Evolutionary conservation across 2,888 invertebrate species (phyloP), one percentile per base, ranked within the genome.

Genomic region (Petrolisthes cinctipes): DNA sequence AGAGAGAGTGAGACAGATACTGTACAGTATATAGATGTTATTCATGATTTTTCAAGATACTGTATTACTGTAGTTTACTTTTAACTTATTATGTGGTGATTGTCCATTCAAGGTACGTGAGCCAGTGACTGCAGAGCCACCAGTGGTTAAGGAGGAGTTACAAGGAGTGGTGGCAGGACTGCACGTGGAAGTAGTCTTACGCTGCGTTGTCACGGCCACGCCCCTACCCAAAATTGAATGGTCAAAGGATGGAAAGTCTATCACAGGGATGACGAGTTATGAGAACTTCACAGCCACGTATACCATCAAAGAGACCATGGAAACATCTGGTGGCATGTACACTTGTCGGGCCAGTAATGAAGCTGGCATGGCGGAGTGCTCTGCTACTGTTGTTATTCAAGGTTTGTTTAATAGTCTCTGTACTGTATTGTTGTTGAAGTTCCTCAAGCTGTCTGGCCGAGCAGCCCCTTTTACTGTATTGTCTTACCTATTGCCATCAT

Each of bases 161-260:
- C 95, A 95, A 92, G 95, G 96, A 92, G 92, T 95, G 23, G 93
- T 94, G 7, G 94, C 95, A 73, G 95, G 95, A 83, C 94, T 95
- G 78, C 94, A 95, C 86, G 94, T 95, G 92, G 94, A 95, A 85
- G 93, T 96, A n/a, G 95, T 95, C 85, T 93, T 97, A 17, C 94
- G 95, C 5, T 96, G 96, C 92, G 95, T 96, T 91, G 95, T 97
- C 91, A 95, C 95, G 88, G 97, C 97, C 73, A 93, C 95, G 91
- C 97, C 97, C 20, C 94, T 94, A 92, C 97, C 97, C n/a, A 86
- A 85, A 17, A 90, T 90, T 56, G 86, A 89, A 23, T 90, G 90
- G 90, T 82, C 56, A 51, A 89, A 85, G 68, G 90, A 90, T 80
- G 83, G 83, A 51, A 89, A 4, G 95, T 61, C 85, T 11, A 80